A percentile compares a stretch with the other conserved stretches of the same genome.
phyloP scores from a whole-genome alignment of 2,797 vertebrate species.

The Hydrocynus forskahlii region DNA sequence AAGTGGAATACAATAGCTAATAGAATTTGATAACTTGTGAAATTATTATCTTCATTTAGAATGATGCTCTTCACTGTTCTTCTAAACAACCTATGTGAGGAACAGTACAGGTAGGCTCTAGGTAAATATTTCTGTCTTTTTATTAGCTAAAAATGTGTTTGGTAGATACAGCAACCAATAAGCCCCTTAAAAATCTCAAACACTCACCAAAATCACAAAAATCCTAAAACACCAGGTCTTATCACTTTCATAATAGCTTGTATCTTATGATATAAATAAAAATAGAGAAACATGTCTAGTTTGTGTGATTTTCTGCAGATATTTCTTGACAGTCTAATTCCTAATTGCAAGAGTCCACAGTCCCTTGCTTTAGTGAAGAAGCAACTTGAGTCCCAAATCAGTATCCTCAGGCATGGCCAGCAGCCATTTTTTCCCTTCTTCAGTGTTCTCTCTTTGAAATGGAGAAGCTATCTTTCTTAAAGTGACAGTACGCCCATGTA shows the following conservation, averaged over 20 bases:
- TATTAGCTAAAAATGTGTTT: no score
- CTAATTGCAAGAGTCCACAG: background rate
- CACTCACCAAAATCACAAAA: background rate
- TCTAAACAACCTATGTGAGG: background rate
- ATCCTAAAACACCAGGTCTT: background rate
- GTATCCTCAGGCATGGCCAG: background rate
- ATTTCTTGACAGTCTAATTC: background rate
- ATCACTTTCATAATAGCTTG: background rate
- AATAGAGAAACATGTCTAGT: no score
- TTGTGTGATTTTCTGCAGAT: background rate
- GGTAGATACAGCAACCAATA: no score
- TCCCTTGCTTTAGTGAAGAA: background rate
- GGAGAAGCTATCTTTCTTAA: background rate
- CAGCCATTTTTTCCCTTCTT: background rate
- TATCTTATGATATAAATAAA: background rate
- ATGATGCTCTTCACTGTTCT: background rate
- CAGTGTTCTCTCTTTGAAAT: background rate
- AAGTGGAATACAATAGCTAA: background rate
- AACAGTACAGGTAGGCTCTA: background rate
- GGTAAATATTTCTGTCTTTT: no score
- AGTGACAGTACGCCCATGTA: background rate
- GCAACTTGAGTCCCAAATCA: background rate
- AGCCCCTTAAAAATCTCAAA: no score
- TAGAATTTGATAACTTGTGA: no score
- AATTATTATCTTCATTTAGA: background rate